A percentile compares a stretch with the other conserved stretches of the same genome.
Conservation (phyloP, 2,113 vertebrate species). For the Sporophila hypoxantha region DNA sequence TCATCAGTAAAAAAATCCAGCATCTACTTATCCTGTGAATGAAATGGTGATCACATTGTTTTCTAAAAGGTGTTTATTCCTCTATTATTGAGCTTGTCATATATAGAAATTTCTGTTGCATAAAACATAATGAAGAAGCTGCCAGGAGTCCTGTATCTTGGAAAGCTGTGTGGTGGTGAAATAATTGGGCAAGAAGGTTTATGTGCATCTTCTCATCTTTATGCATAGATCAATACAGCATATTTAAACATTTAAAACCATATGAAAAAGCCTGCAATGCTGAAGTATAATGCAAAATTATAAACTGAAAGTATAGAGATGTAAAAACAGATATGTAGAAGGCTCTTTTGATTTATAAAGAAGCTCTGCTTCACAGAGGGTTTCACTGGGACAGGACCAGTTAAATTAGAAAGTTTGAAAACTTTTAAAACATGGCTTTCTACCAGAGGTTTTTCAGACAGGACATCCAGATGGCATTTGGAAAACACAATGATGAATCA, state of each 20-base stretch:
- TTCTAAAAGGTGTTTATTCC: neutral
- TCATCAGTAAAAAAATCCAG: neutral
- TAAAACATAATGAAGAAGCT: neutral
- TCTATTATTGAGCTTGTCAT: neutral
- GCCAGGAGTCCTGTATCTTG: neutral
- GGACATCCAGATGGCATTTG: slow-evolving; percentile 25
- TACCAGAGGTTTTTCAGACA: neutral
- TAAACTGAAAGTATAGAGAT: neutral
- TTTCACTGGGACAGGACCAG: neutral
- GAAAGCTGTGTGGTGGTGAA: neutral
- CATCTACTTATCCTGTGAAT: neutral
- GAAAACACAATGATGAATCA: slow-evolving; percentile 38
- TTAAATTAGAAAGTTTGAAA: neutral
- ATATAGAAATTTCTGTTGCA: neutral
- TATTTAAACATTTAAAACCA: neutral
- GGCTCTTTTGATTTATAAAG: neutral
- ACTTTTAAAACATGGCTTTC: neutral
- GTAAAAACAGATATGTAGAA: neutral
- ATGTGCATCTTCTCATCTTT: neutral
- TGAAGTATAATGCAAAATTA: neutral
- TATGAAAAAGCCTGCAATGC: neutral
- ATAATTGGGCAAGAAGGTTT: neutral
- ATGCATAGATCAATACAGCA: neutral
- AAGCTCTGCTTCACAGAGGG: neutral
- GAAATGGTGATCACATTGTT: neutral